phyloP scores from a whole-genome alignment of 2,888 invertebrate species.

The Synanthedon tipuliformis region DNA sequence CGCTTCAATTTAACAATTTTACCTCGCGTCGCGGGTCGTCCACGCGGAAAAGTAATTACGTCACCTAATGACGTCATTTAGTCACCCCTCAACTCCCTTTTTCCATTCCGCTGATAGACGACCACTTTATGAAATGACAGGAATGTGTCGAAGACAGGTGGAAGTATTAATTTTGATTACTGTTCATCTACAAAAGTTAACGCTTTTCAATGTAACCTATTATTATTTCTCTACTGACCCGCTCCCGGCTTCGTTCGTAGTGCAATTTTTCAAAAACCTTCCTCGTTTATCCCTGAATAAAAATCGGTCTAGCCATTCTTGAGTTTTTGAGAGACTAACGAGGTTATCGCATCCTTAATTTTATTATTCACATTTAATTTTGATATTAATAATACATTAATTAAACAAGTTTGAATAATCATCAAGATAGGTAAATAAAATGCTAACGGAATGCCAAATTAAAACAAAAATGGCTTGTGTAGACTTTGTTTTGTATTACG shows the following conservation, averaged over 20 bases:
- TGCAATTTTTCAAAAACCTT: too few relatives aligned
- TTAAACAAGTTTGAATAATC: neutral
- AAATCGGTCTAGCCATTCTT: too few relatives aligned
- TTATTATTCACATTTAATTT: too few relatives aligned
- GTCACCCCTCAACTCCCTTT: conserved; percentile 32
- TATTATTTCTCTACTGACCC: too few relatives aligned
- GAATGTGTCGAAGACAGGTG: conserved; percentile 6
- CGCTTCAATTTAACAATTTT: conserved; percentile 61
- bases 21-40: conserved; percentile 44
- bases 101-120: conserved; percentile 48
- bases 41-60: conserved; percentile 68
- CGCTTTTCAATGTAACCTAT: too few relatives aligned
- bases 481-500: conserved; percentile 13
- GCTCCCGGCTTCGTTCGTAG: too few relatives aligned
- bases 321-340: too few relatives aligned
- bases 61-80: conserved; percentile 64
- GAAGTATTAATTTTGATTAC: neutral
- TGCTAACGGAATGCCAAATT: conserved; percentile 16
- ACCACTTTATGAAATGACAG: conserved; percentile 20
- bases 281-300: too few relatives aligned
- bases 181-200: neutral
- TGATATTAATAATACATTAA: too few relatives aligned
- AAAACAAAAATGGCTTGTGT: conserved; percentile 22
- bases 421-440: conserved; percentile 4
- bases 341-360: too few relatives aligned